Base-by-base conservation (phyloP, 2,113 vertebrate species). In the Xenopus tropicalis region DNA sequence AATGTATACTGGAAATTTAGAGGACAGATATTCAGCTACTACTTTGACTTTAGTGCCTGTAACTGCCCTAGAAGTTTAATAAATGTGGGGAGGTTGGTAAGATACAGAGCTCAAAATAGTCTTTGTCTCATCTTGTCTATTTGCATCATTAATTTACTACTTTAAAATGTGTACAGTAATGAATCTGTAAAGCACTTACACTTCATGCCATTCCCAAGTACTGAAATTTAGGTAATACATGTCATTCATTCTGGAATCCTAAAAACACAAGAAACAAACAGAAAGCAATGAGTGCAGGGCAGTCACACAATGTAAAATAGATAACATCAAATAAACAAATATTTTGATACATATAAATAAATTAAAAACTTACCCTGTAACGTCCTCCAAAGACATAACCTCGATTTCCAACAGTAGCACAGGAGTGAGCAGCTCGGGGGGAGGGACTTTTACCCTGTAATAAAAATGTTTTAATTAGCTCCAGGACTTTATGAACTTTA, bases 381-480 rank as follows among this genome's bases (percentile, higher is more conserved):
- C 97, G 87, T 76, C 97, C 97, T 43, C 97, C 97, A 8, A 99
- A 99, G 64, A 98, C 93, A 14, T 90, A 99, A 3, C 97, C 97
- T 81, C 93, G 84, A 88, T 94, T 97, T 29, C 92, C 95, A 1
- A 97, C 77, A 0, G 94, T 92, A 12, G 96, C 95, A 7, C 97
- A 98, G 72, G 96, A 94, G 1, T 99, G 97, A 59, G 97, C 97
- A 1, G 97, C 97, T 11, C 96, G 89, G 0, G 97, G 97, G 0
- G 95, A 95, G 0, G 97, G 97, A 0, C 92, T 82, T 77, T 92
- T 94, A 0, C 97, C 97, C 97, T 99, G 75, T 14, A 37, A 25
- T 44, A 17, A 52, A 52, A 16, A 54, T 54, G 52, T 54, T 9
- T 11, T 17, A 48, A 14, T 48, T 48, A 14, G 46, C 46, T 48